phyloP scores from a whole-genome alignment of 2,113 vertebrate genomes.

The Notechis scutatus region DNA sequence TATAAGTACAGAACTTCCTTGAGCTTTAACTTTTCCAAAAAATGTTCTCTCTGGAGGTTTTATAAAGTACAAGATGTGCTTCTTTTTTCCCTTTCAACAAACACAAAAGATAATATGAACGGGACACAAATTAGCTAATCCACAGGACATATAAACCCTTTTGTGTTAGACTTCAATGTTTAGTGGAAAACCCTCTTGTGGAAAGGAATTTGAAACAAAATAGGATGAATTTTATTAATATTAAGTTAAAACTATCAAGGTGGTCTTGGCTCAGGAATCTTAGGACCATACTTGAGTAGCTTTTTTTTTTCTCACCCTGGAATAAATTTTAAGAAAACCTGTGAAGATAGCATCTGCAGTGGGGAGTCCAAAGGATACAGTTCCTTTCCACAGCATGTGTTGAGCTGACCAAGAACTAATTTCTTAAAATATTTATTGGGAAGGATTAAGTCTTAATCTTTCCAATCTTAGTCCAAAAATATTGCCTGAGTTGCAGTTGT shows the following conservation, averaged over 20 bases:
- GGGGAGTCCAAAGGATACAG: background rate
- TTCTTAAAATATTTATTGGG: background rate
- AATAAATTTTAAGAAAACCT: background rate
- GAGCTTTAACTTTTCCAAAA: background rate
- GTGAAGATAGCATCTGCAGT: background rate
- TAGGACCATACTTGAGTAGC: background rate
- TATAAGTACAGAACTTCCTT: background rate
- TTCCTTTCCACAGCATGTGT: background rate
- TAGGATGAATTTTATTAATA: background rate
- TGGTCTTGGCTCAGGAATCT: background rate
- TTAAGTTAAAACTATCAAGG: background rate
- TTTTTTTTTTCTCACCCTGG: background rate
- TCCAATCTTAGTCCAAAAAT: background rate
- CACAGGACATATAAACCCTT: background rate
- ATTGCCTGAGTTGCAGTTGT: background rate
- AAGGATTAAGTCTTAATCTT: background rate
- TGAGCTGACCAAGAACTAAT: background rate
- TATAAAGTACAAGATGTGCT: background rate
- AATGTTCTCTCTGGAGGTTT: background rate
- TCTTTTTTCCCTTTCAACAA: background rate
- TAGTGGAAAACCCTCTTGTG: background rate
- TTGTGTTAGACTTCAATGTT: background rate
- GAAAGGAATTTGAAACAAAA: background rate
- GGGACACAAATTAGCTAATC: background rate
- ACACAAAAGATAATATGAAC: background rate